phyloP scores from a whole-genome alignment of 2,113 vertebrate genomes.

The Brachionichthys hirsutus region DNA sequence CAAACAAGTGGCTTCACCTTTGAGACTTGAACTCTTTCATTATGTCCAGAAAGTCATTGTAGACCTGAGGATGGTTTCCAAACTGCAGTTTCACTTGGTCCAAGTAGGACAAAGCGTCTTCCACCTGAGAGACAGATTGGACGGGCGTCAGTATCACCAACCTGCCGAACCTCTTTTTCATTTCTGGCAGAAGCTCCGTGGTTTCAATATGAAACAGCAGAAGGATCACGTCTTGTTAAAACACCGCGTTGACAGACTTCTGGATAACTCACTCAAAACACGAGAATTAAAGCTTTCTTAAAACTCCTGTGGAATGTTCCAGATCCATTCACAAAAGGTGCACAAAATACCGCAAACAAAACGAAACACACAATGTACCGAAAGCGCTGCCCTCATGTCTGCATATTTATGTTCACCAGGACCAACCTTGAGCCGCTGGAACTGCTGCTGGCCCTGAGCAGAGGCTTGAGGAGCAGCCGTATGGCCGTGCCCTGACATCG shows the following conservation, averaged over 20 bases:
- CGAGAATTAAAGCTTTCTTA: too few species aligned
- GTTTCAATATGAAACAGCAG: not conserved
- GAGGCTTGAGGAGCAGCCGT: conserved; percentile 85
- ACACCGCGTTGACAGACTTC: too few species aligned
- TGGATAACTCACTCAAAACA: too few species aligned
- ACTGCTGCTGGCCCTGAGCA: conserved; percentile 94
- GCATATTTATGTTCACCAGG: not conserved
- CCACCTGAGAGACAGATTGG: conserved; percentile 79
- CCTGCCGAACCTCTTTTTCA: not conserved
- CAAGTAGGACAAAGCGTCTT: conserved; percentile 96
- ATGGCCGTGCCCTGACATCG: conserved; percentile 86
- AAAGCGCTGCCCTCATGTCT: too few species aligned
- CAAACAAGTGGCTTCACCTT: conserved; percentile 78
- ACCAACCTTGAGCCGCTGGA: conserved; percentile 95
- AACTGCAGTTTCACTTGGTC: conserved; percentile 99
- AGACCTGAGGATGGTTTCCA: conserved; percentile 98
- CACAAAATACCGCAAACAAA: too few species aligned
- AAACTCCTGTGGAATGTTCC: too few species aligned
- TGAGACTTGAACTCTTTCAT: conserved; percentile 99
- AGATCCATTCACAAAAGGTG: too few species aligned
- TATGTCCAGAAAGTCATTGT: conserved; percentile 99
- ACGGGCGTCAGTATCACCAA: not conserved
- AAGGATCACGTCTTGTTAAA: too few species aligned
- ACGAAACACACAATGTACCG: too few species aligned
- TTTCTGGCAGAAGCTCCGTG: not conserved